A percentile compares a stretch with the other conserved stretches of the same genome.
These are phyloP conservation scores for Drosophila hydei DNA, from an alignment of 1,140 invertebrate genomes.

Conservation along the genomic window DNA sequence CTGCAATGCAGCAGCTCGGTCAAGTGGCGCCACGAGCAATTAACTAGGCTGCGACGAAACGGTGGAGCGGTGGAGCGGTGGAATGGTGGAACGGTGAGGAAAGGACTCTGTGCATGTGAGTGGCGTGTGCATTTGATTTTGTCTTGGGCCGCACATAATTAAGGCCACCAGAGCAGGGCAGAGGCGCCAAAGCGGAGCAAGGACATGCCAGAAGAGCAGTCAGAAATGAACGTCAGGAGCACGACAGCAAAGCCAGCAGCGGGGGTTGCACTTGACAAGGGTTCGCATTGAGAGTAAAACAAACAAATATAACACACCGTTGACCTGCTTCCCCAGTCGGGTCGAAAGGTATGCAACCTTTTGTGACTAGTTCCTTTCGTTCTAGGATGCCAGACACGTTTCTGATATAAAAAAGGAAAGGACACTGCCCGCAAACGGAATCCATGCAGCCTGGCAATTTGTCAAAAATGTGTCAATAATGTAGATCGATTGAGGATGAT, in stretches of 20 bases:
- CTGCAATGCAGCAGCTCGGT: conserved; percentile 65
- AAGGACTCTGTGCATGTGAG: conserved; percentile 26
- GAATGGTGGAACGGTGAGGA: conserved; percentile 10
- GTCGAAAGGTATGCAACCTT: conserved; percentile 63
- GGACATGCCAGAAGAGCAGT: conserved; percentile 53
- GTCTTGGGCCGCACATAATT: conserved; percentile 76
- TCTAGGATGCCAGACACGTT: conserved; percentile 70
- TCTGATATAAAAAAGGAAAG: conserved; percentile 49
- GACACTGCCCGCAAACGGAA: conserved; percentile 47
- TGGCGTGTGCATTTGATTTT: conserved; percentile 69
- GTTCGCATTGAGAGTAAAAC: conserved; percentile 75
- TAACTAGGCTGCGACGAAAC: conserved; percentile 46
- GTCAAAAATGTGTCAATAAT: conserved; percentile 82
- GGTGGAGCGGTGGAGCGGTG: conserved; percentile 28
- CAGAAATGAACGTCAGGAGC: conserved; percentile 39
- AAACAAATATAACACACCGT: conserved; percentile 69
- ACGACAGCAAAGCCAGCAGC: conserved; percentile 29
- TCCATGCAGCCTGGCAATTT: conserved; percentile 66
- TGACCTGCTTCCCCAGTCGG: conserved; percentile 55
- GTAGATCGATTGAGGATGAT: conserved; percentile 67
- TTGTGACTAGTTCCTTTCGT: conserved; percentile 25
- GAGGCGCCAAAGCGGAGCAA: conserved; percentile 68
- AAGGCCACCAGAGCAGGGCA: conserved; percentile 68
- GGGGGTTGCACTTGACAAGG: conserved; percentile 63
- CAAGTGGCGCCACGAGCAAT: conserved; percentile 78